Conservation (phyloP, 2,888 invertebrate genomes). For the Cantharis rustica region DNA sequence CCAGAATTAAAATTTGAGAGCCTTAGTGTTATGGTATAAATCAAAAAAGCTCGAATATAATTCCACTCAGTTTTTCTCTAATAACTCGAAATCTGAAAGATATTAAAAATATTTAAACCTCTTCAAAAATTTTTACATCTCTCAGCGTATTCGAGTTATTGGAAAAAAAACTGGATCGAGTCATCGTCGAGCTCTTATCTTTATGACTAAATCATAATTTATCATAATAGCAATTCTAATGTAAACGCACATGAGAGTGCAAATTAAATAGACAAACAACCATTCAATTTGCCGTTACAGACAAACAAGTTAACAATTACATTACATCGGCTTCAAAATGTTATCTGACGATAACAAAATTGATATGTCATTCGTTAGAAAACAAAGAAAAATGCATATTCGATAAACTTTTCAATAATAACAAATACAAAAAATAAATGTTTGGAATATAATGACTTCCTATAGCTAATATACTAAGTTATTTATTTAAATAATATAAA, state of each 20-base stretch:
- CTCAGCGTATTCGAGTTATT: no score
- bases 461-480: not conserved
- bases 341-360: not conserved
- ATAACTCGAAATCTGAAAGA: no score
- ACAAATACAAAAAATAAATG: not conserved
- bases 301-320: not conserved
- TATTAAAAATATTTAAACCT: no score
- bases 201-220: not conserved
- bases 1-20: not conserved
- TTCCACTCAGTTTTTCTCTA: no score
- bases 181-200: no score
- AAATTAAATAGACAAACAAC: not conserved
- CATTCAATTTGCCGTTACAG: not conserved
- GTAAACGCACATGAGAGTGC: not conserved
- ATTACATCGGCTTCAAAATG: not conserved
- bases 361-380: not conserved
- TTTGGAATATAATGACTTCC: not conserved
- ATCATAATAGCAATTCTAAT: not conserved
- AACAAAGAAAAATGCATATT: not conserved
- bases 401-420: not conserved
- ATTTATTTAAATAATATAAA: constrained; percentile 6
- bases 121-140: no score
- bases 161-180: no score
- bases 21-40: not conserved
- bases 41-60: no score